Evolutionary conservation across 2,113 vertebrate species (phyloP).

Genomic region (Rissa tridactyla): DNA sequence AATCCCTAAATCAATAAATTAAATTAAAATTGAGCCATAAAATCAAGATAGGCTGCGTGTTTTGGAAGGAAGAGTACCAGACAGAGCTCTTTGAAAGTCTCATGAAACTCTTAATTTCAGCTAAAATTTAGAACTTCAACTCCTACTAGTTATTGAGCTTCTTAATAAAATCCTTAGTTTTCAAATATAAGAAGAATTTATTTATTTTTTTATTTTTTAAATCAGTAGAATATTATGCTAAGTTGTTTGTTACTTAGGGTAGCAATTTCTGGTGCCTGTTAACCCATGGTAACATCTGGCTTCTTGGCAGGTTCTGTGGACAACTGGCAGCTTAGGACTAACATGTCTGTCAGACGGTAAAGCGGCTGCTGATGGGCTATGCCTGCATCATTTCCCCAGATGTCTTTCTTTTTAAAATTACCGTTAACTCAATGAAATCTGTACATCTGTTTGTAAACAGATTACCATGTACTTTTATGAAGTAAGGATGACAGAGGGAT

Average conservation of each 20-base stretch:
- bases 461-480: not conserved
- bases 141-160: not conserved
- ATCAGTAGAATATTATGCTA: not conserved
- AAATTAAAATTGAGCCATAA: not conserved
- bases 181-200: not conserved
- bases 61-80: not conserved
- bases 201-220: not conserved
- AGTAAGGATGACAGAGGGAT: not conserved
- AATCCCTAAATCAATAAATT: not conserved
- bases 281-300: constrained; percentile 45
- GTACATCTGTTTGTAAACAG: not conserved
- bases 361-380: not conserved
- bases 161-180: not conserved
- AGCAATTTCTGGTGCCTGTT: constrained; percentile 33
- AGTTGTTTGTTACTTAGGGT: not conserved
- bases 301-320: constrained; percentile 42
- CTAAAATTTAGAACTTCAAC: not conserved
- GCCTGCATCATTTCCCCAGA: not conserved
- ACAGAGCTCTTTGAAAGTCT: not conserved
- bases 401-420: not conserved
- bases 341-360: constrained; percentile 38
- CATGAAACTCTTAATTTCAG: not conserved
- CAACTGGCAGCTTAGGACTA: constrained; percentile 26
- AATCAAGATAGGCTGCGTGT: not conserved
- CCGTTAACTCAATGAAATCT: not conserved